phyloP scores from a whole-genome alignment of 2,888 invertebrate genomes.

The Stenchaetothrips biformis region DNA sequence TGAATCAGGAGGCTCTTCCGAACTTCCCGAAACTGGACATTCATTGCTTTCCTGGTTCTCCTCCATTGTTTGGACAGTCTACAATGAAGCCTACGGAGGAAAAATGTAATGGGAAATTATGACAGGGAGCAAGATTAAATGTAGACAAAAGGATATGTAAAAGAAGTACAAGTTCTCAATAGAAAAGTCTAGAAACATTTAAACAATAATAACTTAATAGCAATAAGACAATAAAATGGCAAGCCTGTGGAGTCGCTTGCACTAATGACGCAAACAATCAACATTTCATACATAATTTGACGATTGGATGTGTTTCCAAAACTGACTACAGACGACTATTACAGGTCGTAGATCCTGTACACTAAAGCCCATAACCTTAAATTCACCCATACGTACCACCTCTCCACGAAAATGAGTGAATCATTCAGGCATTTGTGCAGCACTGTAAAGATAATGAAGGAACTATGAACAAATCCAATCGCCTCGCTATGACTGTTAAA shows the following conservation, averaged over 20 bases:
- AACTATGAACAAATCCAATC: background rate
- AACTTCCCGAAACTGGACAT: background rate
- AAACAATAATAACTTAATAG: background rate
- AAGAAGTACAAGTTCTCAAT: background rate
- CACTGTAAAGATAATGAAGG: background rate
- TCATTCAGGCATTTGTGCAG: background rate
- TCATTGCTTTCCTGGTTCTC: background rate
- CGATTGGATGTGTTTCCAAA: background rate
- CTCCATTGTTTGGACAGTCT: background rate
- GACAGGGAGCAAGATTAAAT: background rate
- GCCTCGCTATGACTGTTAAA: background rate
- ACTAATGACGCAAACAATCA: background rate
- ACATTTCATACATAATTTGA: background rate
- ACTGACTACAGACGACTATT: background rate
- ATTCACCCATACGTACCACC: background rate
- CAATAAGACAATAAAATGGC: background rate
- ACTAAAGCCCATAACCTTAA: background rate
- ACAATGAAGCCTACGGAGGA: background rate
- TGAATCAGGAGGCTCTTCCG: background rate
- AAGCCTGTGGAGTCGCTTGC: background rate
- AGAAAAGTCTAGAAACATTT: background rate
- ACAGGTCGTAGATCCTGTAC: no score
- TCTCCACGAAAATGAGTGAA: background rate
- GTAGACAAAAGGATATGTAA: background rate
- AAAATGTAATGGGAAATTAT: background rate